Evolutionary conservation across 2,797 vertebrate species (phyloP).

Genomic region (Hoplostethus atlanticus): DNA sequence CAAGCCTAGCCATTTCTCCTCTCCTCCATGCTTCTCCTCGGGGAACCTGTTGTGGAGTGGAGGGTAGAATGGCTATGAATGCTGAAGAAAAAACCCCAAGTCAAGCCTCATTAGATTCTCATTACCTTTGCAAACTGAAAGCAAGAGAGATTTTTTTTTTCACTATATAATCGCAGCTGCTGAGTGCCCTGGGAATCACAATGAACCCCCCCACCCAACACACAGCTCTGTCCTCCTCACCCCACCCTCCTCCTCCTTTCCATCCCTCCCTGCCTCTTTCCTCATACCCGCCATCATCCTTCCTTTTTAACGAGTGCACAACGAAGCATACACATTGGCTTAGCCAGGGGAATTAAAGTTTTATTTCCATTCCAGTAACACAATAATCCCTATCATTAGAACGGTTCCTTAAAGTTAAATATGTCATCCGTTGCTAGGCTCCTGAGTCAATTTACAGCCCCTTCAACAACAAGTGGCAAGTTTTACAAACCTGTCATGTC

Average conservation of each 20-base stretch:
- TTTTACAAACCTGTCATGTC: slow-evolving; percentile 80
- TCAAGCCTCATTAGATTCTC: slow-evolving; percentile 97
- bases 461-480: slow-evolving; percentile 78
- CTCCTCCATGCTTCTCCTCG: slow-evolving; percentile 49
- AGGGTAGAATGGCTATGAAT: slow-evolving; percentile 50
- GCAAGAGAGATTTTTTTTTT: slow-evolving; percentile 81
- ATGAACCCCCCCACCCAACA: slow-evolving; percentile 61
- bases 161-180: slow-evolving; percentile 86
- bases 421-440: slow-evolving; percentile 80
- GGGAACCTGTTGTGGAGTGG: slow-evolving; percentile 65
- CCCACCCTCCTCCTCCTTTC: slow-evolving; percentile 11
- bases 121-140: slow-evolving; percentile 93
- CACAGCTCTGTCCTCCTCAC: background rate
- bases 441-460: slow-evolving; percentile 83
- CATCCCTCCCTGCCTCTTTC: slow-evolving; percentile 23
- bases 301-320: slow-evolving; percentile 88
- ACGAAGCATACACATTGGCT: slow-evolving; percentile 87
- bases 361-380: slow-evolving; percentile 87
- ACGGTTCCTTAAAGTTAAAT: slow-evolving; percentile 90
- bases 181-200: slow-evolving; percentile 87
- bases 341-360: slow-evolving; percentile 87
- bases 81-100: slow-evolving; percentile 82
- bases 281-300: slow-evolving; percentile 51
- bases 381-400: slow-evolving; percentile 90
- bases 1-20: slow-evolving; percentile 39